A percentile compares a stretch with the other conserved stretches of the same genome.
Conservation (phyloP, 2,888 invertebrate species). For the Sesamia inferens region DNA sequence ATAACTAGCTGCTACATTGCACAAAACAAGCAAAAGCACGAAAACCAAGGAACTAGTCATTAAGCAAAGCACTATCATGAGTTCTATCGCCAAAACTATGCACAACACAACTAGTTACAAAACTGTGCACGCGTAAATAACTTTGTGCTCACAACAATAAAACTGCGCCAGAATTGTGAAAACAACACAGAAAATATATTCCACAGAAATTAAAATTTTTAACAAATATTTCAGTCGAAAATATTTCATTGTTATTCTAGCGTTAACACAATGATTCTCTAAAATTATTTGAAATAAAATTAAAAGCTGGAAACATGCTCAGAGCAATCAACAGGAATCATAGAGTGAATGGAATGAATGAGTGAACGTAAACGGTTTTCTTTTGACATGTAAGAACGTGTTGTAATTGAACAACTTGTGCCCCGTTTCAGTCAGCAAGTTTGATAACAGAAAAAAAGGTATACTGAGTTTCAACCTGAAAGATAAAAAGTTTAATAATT, state of each 20-base stretch:
- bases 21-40: slow-evolving; percentile 5
- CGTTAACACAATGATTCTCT: slow-evolving; percentile 36
- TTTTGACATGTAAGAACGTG: not conserved
- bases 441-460: not conserved
- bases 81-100: slow-evolving; percentile 22
- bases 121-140: slow-evolving; percentile 35
- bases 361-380: slow-evolving; percentile 22
- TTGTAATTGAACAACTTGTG: not conserved
- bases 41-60: slow-evolving; percentile 9
- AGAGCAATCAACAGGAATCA: slow-evolving; percentile 71
- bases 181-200: slow-evolving; percentile 31
- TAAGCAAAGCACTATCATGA: not conserved
- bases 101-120: slow-evolving; percentile 30
- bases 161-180: slow-evolving; percentile 33
- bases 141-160: slow-evolving; percentile 29
- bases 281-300: slow-evolving; percentile 55
- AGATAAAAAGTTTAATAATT: slow-evolving; percentile 19
- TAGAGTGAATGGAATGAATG: slow-evolving; percentile 62
- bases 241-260: slow-evolving; percentile 48
- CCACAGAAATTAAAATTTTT: slow-evolving; percentile 31
- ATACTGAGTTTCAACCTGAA: not conserved
- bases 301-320: slow-evolving; percentile 43
- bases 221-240: slow-evolving; percentile 25
- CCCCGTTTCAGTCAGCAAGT: not conserved
- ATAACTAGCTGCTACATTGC: not conserved